These are phyloP conservation scores for Campoletis sonorensis DNA, from an alignment of 1,140 invertebrate genomes.

Conservation along the genomic window DNA sequence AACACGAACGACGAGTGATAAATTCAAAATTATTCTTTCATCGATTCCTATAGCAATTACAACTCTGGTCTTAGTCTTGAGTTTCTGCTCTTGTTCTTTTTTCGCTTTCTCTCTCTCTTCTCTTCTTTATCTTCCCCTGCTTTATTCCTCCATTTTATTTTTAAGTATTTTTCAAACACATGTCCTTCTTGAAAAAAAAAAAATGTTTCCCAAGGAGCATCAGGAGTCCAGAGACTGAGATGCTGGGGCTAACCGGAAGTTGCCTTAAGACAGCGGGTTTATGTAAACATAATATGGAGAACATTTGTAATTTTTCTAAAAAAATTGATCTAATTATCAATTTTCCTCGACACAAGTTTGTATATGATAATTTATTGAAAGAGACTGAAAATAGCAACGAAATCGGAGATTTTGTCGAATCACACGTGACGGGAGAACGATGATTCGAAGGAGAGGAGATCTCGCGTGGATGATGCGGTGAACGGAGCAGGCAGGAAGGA, in stretches of 20 bases:
- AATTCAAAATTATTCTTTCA: too few relatives aligned
- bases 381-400: not conserved
- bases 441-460: not conserved
- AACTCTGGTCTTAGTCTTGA: too few relatives aligned
- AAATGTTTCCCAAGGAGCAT: not conserved
- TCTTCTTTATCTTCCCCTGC: too few relatives aligned
- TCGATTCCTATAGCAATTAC: too few relatives aligned
- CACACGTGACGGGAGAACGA: constrained; percentile 26
- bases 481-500: constrained; percentile 45
- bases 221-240: not conserved
- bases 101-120: too few relatives aligned
- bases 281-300: not conserved
- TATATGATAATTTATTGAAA: not conserved
- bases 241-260: not conserved
- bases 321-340: too few relatives aligned
- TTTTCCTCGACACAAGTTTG: not conserved
- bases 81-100: too few relatives aligned
- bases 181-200: not conserved
- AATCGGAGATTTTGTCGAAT: not conserved
- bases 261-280: not conserved
- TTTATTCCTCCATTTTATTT: too few relatives aligned
- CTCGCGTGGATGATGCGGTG: constrained; percentile 38
- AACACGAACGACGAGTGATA: too few relatives aligned
- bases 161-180: too few relatives aligned
- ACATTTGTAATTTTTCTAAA: not conserved